Evolutionary conservation across 2,888 invertebrate genomes (phyloP).

Genomic region (Busseola fusca): DNA sequence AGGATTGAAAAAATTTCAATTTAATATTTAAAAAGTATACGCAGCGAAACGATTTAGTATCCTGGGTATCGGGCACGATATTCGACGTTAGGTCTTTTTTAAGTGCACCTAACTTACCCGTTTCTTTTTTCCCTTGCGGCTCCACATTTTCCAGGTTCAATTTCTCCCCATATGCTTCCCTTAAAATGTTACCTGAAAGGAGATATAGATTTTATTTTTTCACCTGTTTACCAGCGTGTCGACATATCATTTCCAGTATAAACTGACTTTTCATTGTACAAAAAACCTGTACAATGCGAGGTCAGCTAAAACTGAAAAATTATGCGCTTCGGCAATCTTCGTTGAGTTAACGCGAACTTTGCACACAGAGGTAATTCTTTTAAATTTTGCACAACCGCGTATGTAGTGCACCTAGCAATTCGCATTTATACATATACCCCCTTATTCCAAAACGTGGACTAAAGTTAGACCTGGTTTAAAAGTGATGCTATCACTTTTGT

Average conservation of each 20-base stretch:
- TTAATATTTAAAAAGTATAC: neutral
- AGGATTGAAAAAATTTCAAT: neutral
- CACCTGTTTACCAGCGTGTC: neutral
- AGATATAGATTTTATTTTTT: neutral
- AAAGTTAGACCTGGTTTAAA: too few relatives aligned
- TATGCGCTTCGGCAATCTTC: too few relatives aligned
- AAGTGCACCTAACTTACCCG: conserved; percentile 64
- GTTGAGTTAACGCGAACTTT: too few relatives aligned
- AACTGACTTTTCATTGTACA: too few relatives aligned
- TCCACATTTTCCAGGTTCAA: conserved; percentile 76
- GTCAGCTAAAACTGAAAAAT: too few relatives aligned
- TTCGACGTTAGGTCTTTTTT: neutral
- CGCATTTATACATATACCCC: too few relatives aligned
- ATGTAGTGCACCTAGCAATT: neutral
- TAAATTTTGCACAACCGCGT: neutral
- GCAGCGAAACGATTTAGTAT: neutral
- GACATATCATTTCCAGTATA: too few relatives aligned
- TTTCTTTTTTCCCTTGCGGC: conserved; percentile 77
- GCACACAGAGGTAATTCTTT: neutral
- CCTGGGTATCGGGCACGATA: neutral
- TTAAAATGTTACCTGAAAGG: conserved; percentile 80
- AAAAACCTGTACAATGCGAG: too few relatives aligned
- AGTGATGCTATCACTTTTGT: too few relatives aligned
- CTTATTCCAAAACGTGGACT: too few relatives aligned
- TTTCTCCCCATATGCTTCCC: conserved; percentile 81